Evolutionary conservation across 2,113 vertebrate genomes (phyloP), one percentile per base, ranked within the genome.

Genomic region (Chlorodrepanis virens): DNA sequence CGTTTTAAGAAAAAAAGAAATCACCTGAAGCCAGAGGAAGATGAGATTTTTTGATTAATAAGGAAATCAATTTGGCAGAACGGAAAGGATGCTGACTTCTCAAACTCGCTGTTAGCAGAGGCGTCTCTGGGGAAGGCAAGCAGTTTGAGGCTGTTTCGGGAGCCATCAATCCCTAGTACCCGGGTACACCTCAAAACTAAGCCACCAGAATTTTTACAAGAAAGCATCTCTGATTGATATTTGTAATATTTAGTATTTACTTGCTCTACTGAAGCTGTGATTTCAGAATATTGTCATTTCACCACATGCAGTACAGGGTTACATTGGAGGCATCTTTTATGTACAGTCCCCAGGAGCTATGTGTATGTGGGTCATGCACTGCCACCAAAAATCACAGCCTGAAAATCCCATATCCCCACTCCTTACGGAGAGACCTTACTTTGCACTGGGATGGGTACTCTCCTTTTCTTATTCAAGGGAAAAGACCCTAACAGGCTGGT

Each of bases 1-100:
- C 0, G 1, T 20, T 91, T 85, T 85, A 65, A 57, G 63, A 19
- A 86, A 79, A 87, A 69, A 88, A 72, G n/a, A 61, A 42, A 64
- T 35, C 21, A 49, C 64, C 39, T 67, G 50, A 83, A 83, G 33
- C 8, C 45, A 59, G 59, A 74, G 42, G 31, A 85, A 90, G 56
- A 80, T n/a, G 39, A 68, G 23, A 60, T 63, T 79, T 95, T 94
- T 81, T 88, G 16, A 83, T 92, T 90, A 87, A 93, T 89, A 83
- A 92, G 93, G 61, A 90, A 88, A 90, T 89, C 91, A 87, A 94
- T 86, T 93, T 71, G 52, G 25, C 69, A 92, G 83, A 88, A 92
- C 0, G 1, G 72, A 77, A 89, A 67, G 3, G 14, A 52, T 71
- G 71, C 69, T 82, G 90, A 81, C 61, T 93, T 92, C 60, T 75